Evolutionary conservation across 2,888 invertebrate genomes (phyloP).

Genomic region (Podabrus alpinus): DNA sequence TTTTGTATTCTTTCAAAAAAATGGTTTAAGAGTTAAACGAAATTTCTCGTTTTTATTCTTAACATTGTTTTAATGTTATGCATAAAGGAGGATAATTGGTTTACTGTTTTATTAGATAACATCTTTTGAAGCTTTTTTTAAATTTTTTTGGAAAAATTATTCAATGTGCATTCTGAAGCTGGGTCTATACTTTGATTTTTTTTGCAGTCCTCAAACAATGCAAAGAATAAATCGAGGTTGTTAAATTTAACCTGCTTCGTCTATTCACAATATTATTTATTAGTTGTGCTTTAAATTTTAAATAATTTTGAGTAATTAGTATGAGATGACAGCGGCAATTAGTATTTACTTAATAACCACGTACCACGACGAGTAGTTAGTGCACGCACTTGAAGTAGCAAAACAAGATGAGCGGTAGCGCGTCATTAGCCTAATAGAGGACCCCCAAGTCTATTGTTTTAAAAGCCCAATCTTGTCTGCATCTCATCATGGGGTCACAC

Average conservation of each 20-base stretch:
- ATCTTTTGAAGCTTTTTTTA: neutral
- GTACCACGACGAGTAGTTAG: slow-evolving; percentile 16
- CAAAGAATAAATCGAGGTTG: neutral
- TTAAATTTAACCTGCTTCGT: neutral
- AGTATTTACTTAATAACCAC: slow-evolving; percentile 25
- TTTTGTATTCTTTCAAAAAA: neutral
- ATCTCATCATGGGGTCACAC: slow-evolving; percentile 31
- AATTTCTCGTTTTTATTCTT: neutral
- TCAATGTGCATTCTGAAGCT: neutral
- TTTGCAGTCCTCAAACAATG: too few relatives aligned
- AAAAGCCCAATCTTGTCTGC: slow-evolving; percentile 25
- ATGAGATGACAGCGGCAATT: slow-evolving; percentile 26
- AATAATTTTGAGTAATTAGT: slow-evolving; percentile 17
- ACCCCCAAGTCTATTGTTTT: slow-evolving; percentile 35
- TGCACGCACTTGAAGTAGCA: slow-evolving; percentile 25
- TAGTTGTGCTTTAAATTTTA: slow-evolving; percentile 13
- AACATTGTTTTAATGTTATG: neutral
- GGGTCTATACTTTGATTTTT: neutral
- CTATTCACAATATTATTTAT: slow-evolving; percentile 13
- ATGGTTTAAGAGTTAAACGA: neutral
- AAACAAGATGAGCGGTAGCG: slow-evolving; percentile 36
- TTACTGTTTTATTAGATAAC: neutral
- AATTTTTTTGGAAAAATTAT: neutral
- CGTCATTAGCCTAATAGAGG: slow-evolving; percentile 39
- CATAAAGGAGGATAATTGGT: neutral